Evolutionary conservation across 2,113 vertebrate species (phyloP).

Genomic region (Lasiurus borealis): DNA sequence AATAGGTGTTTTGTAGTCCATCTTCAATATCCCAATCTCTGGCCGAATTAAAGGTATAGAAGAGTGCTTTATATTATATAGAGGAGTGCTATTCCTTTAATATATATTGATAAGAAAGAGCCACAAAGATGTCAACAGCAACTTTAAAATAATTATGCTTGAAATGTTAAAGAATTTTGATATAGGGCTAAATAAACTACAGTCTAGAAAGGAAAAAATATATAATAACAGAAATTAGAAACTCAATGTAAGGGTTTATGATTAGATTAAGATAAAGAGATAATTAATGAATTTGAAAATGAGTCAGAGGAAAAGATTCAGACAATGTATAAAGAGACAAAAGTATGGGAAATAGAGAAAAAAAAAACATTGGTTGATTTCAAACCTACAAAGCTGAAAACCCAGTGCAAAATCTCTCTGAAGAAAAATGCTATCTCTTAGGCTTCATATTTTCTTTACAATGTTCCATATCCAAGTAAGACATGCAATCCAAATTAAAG

Average conservation of each 20-base stretch:
- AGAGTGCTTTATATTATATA: background rate
- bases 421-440: background rate
- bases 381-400: no score
- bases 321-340: background rate
- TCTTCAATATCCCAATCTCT: background rate
- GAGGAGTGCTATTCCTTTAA: no score
- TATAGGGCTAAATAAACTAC: background rate
- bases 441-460: background rate
- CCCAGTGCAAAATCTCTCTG: background rate
- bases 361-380: background rate
- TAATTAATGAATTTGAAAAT: slow-evolving; percentile 13
- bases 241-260: background rate
- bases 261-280: background rate
- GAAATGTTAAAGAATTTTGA: background rate
- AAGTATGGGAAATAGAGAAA: background rate
- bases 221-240: background rate
- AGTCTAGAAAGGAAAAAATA: slow-evolving; percentile 48
- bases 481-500: background rate
- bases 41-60: background rate
- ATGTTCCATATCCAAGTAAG: background rate
- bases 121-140: background rate
- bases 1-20: background rate
- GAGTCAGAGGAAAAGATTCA: background rate
- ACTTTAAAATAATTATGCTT: background rate
- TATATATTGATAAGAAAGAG: background rate